Evolutionary conservation across 2,888 invertebrate species (phyloP).

Genomic region (Andrena haemorrhoa): DNA sequence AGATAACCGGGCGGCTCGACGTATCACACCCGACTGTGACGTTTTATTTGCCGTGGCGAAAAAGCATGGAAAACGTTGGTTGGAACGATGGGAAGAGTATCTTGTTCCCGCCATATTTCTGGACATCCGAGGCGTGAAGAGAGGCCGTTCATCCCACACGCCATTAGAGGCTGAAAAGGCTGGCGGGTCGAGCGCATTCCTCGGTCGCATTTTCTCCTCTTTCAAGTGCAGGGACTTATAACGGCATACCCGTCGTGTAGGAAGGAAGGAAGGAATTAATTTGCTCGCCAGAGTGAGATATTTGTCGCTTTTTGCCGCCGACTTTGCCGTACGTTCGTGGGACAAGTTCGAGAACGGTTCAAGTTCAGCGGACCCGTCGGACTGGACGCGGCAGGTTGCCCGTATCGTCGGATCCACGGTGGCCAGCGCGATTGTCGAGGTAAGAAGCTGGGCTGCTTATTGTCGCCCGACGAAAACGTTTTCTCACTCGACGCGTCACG

Average conservation of each 20-base stretch:
- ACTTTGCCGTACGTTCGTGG: neutral
- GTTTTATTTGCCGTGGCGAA: neutral
- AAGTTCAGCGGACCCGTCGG: constrained; percentile 25
- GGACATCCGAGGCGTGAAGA: constrained; percentile 1
- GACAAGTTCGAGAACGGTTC: constrained; percentile 48
- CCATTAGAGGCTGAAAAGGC: constrained; percentile 21
- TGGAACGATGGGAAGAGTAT: neutral
- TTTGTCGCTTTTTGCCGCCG: constrained; percentile 23
- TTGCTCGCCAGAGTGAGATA: constrained; percentile 29
- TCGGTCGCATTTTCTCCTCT: constrained; percentile 35
- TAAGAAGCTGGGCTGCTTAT: constrained; percentile 1
- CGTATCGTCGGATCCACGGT: neutral
- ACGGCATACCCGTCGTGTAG: constrained; percentile 7
- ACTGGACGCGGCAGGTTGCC: constrained; percentile 3
- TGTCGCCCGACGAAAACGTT: neutral
- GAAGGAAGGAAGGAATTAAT: constrained; percentile 49
- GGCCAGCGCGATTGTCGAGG: neutral
- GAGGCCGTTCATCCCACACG: neutral
- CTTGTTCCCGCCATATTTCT: neutral
- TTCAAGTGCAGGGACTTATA: constrained; percentile 10
- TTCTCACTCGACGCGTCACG: neutral
- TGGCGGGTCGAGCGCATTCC: constrained; percentile 12
- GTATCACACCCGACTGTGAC: neutral
- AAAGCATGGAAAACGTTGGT: neutral
- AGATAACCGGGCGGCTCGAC: neutral